Evolutionary conservation across 2,797 vertebrate genomes (phyloP).

Genomic region (Scyliorhinus canicula): DNA sequence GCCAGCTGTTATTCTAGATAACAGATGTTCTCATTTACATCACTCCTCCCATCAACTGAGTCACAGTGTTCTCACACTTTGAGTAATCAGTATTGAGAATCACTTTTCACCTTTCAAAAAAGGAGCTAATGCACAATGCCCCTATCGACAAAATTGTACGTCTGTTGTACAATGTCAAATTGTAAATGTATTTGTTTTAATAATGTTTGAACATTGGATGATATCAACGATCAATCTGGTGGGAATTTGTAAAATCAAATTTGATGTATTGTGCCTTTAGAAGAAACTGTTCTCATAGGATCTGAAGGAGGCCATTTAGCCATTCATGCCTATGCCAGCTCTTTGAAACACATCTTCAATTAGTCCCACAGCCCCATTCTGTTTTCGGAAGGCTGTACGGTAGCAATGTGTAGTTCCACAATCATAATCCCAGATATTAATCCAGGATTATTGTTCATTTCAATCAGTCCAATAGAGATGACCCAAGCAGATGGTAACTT

Average conservation of each 20-base stretch:
- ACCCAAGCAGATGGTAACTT: not conserved
- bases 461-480: not conserved
- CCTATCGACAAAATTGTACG: not conserved
- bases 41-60: not conserved
- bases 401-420: not conserved
- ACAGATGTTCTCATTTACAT: conserved; percentile 27
- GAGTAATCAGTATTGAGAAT: not conserved
- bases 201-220: not conserved
- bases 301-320: not conserved
- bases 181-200: not conserved
- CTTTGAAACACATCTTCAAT: not conserved
- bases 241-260: not conserved
- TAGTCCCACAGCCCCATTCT: not conserved
- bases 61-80: not conserved
- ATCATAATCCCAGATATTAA: not conserved
- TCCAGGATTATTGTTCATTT: not conserved
- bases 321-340: not conserved
- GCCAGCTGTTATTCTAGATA: conserved; percentile 30
- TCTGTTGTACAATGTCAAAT: not conserved
- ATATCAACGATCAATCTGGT: not conserved
- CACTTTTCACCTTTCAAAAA: conserved; percentile 21
- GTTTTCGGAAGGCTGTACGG: not conserved
- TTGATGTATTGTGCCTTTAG: not conserved
- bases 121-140: conserved; percentile 20
- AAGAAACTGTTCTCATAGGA: not conserved